Base-by-base conservation (phyloP, 2,888 invertebrate genomes). In the Diabrotica balteata region DNA sequence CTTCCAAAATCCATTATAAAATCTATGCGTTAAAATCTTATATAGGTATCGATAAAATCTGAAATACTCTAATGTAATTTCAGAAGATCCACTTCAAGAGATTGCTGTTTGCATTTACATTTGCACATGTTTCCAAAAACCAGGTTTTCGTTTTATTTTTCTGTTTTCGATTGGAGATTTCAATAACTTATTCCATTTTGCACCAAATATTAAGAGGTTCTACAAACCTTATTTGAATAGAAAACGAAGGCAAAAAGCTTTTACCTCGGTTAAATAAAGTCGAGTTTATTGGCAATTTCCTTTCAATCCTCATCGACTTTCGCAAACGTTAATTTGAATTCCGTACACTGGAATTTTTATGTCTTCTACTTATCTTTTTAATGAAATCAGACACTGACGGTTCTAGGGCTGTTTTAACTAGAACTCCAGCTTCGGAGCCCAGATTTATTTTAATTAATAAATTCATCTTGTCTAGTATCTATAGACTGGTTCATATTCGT, bases 41-140 rank as follows among this genome's bases (percentile, higher is more conserved):
- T 11, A 10, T 47, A 47, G 47, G 58, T 58, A 58, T 58, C 32
- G 32, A 32, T 5, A 32, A 32, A 32, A 32, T 32, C 32, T 32
- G 32, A 77, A 77, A 77, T 77, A 75, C 69, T 68, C 77, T 78
- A 79, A 80, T 78, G 76, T 77, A 78, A 79, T 79, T 80, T 79
- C 78, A 76, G 77, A 75, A 68, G 70, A 77, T 71, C 77, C 77
- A 77, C 78, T 79, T 74, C 73, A 76, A 78, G 78, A 74, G 78
- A 78, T 78, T 78, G 75, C 74, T 73, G 71, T 72, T 71, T 66
- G 75, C 70, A 76, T 77, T 76, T 76, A 75, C 73, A 67, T 47
- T 69, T 70, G 75, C 71, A 77, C 74, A 74, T 76, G 75, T 75
- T 74, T 72, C 71, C 47, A 7, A n/a, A 65, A 67, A 69, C 64